These are phyloP conservation scores for Diarsia rubi DNA, from an alignment of 2,888 invertebrate genomes.

Conservation along the genomic window DNA sequence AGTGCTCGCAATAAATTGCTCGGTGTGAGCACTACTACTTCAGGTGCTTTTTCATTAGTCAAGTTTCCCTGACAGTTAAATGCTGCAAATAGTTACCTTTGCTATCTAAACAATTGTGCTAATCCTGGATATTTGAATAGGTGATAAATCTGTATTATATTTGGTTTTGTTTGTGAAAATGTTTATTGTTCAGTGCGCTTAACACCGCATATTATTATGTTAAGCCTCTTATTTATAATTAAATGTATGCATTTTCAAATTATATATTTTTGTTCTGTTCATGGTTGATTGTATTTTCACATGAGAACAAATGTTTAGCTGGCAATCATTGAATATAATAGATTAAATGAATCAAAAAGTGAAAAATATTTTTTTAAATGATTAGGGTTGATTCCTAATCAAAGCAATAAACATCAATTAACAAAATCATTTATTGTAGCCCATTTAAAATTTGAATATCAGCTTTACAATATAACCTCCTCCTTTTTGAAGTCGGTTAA, in stretches of 20 bases:
- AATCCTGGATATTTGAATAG: conserved; percentile 31
- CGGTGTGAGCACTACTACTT: conserved; percentile 79
- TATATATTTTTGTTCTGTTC: background rate
- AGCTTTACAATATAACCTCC: conserved; percentile 10
- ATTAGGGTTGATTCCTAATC: background rate
- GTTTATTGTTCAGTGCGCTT: conserved; percentile 11
- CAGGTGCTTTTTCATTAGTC: conserved; percentile 85
- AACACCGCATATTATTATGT: background rate
- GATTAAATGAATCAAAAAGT: background rate
- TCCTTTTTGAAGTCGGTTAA: too few relatives aligned
- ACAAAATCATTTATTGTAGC: background rate
- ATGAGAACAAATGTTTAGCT: background rate
- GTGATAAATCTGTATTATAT: conserved; percentile 25
- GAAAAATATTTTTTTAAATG: background rate
- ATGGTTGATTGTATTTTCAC: background rate
- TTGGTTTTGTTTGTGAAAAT: conserved; percentile 36
- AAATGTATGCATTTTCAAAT: background rate
- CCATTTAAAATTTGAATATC: background rate
- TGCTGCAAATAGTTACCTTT: conserved; percentile 61
- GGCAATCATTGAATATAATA: background rate
- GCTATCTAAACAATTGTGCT: conserved; percentile 54
- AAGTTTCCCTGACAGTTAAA: conserved; percentile 74
- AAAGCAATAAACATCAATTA: background rate
- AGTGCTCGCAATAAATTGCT: conserved; percentile 86
- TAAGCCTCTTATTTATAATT: conserved; percentile 4